phyloP scores from a whole-genome alignment of 2,888 invertebrate genomes.

The Drosophila pseudotakahashii region DNA sequence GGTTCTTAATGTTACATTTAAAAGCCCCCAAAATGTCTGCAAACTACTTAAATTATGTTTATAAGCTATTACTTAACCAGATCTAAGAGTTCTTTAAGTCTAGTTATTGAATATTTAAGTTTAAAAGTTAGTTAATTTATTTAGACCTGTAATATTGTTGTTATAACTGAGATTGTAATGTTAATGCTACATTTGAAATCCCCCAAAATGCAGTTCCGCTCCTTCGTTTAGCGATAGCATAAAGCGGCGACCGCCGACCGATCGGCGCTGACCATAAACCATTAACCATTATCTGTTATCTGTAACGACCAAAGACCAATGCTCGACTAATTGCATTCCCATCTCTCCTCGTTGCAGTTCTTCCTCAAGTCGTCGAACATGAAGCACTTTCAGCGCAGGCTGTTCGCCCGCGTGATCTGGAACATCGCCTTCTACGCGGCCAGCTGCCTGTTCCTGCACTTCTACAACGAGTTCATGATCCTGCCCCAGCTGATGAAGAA shows the following conservation, averaged over 20 bases:
- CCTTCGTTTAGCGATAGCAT: conserved; percentile 8
- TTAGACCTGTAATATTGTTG: no score
- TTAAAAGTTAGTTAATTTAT: no score
- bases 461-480: conserved; percentile 84
- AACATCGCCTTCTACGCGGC: conserved; percentile 83
- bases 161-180: no score
- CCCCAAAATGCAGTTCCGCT: conserved; percentile 6
- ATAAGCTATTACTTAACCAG: no score
- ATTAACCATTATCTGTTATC: conserved; percentile 10
- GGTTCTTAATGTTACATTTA: no score
- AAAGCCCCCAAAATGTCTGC: no score
- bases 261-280: conserved; percentile 9
- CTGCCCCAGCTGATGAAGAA: conserved; percentile 82
- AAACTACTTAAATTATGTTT: no score
- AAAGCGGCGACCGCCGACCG: conserved; percentile 6
- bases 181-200: no score
- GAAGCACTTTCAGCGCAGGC: conserved; percentile 83
- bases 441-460: conserved; percentile 81
- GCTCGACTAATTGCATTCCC: conserved; percentile 25
- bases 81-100: no score
- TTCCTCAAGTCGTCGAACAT: conserved; percentile 83
- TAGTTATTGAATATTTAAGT: no score
- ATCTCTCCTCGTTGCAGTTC: conserved; percentile 63
- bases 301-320: conserved; percentile 25
- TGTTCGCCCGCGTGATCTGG: conserved; percentile 83